Conservation (phyloP, 2,888 invertebrate species). For the Miltochrista miniata region DNA sequence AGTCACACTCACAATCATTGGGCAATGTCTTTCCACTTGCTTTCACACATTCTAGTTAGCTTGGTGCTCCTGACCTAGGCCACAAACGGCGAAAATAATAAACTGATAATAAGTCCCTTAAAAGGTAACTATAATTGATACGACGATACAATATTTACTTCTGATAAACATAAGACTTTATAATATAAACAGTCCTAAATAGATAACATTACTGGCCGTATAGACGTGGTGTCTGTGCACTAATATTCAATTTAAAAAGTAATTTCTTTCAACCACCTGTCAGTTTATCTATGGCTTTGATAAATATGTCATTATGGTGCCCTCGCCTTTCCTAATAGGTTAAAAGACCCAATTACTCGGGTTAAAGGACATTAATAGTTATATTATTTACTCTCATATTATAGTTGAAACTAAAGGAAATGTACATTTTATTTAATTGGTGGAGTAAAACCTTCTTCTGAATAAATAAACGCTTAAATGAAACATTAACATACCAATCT, state of each 20-base stretch:
- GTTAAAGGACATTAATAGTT: neutral
- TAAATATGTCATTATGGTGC: conserved; percentile 15
- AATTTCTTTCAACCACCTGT: conserved; percentile 22
- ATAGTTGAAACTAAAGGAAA: neutral
- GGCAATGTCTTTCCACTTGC: too few species aligned
- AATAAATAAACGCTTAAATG: neutral
- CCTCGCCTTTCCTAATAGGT: neutral
- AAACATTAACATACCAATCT: neutral
- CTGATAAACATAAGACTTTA: conserved; percentile 20
- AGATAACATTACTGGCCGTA: conserved; percentile 15
- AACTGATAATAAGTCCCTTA: too few species aligned
- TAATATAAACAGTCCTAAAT: conserved; percentile 26
- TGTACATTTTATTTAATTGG: neutral
- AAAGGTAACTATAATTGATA: neutral
- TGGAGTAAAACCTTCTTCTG: neutral
- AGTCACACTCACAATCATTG: too few species aligned
- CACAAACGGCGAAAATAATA: too few species aligned
- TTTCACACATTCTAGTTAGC: too few species aligned
- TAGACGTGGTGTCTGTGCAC: conserved; percentile 4
- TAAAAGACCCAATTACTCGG: neutral
- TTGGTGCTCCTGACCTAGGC: too few species aligned
- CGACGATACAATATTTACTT: conserved; percentile 5
- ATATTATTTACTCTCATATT: neutral
- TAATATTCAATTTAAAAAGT: conserved; percentile 5
- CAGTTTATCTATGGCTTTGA: conserved; percentile 24